These are phyloP conservation scores for Eupithecia vulgata DNA, from an alignment of 2,888 invertebrate species.

Conservation along the genomic window DNA sequence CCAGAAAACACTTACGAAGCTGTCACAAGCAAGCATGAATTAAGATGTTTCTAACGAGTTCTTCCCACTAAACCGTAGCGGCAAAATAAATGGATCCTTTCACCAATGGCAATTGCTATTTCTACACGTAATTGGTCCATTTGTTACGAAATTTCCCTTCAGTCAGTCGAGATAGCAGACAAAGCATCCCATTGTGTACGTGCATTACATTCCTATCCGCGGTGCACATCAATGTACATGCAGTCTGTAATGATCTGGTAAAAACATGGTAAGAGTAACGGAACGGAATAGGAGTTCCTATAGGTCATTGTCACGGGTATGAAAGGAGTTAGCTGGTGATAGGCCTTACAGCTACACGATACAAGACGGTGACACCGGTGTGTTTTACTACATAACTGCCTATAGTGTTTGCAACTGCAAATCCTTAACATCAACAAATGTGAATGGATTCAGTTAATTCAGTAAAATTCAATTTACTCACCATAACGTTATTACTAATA, in stretches of 20 bases:
- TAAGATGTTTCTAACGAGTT: background rate
- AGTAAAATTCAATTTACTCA: no score
- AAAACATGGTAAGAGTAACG: background rate
- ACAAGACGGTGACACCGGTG: no score
- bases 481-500: no score
- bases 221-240: background rate
- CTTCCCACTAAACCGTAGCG: background rate
- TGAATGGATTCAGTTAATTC: no score
- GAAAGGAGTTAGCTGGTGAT: no score
- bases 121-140: conserved; percentile 19
- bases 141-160: conserved; percentile 36
- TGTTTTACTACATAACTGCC: no score
- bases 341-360: no score
- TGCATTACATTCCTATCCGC: conserved; percentile 26
- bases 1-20: no score
- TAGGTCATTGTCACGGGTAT: no score
- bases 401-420: no score
- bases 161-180: conserved; percentile 21
- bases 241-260: background rate
- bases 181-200: conserved; percentile 29
- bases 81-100: background rate
- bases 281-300: background rate
- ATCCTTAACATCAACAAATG: no score
- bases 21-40: no score
- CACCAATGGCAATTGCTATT: conserved; percentile 14